These are phyloP conservation scores for Amphipoea lucens DNA, from an alignment of 2,888 invertebrate species.

Conservation along the genomic window DNA sequence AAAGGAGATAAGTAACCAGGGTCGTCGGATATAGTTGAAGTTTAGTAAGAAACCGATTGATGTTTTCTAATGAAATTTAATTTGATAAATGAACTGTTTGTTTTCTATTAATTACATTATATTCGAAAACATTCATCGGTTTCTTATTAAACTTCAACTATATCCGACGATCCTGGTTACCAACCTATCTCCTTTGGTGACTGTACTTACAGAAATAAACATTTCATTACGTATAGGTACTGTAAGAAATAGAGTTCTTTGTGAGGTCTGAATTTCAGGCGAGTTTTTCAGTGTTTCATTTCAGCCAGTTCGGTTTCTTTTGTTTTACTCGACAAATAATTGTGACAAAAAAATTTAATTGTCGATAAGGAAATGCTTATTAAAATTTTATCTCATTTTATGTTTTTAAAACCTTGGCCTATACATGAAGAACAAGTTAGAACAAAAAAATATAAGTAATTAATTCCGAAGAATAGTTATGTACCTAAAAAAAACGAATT, in stretches of 20 bases:
- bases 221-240: background rate
- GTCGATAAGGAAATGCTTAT: too few species aligned
- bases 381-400: too few species aligned
- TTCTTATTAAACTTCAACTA: too few species aligned
- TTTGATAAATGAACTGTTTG: too few species aligned
- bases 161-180: too few species aligned
- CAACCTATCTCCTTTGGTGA: too few species aligned
- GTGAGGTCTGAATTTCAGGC: conserved; percentile 1
- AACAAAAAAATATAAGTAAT: background rate
- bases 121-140: too few species aligned
- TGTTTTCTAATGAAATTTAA: too few species aligned
- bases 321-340: background rate
- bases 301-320: background rate
- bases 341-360: background rate
- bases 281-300: background rate
- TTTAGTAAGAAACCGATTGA: too few species aligned
- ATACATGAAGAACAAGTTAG: conserved; percentile 2
- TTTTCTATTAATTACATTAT: too few species aligned
- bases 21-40: too few species aligned
- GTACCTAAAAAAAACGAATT: background rate
- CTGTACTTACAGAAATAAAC: background rate
- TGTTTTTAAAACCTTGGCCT: background rate
- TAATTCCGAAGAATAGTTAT: background rate
- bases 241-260: background rate
- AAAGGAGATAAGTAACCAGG: too few species aligned